These are phyloP conservation scores for Rhynchotus rufescens DNA, from an alignment of 2,797 vertebrate species.

Conservation along the genomic window DNA sequence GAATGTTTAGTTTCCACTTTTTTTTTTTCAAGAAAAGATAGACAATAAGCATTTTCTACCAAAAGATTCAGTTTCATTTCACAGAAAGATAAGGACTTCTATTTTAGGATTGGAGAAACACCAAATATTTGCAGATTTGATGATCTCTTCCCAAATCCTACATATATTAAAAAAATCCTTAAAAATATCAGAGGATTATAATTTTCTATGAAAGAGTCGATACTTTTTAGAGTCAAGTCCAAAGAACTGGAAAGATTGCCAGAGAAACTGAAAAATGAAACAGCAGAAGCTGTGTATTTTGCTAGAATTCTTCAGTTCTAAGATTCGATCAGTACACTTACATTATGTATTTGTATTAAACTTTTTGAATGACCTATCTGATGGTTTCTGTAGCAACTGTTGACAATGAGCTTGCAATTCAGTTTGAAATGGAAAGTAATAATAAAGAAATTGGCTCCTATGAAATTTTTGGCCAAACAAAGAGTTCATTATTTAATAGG, in stretches of 20 bases:
- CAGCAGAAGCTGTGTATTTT: fast-evolving
- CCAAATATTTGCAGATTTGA: background rate
- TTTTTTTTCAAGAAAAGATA: background rate
- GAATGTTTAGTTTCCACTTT: background rate
- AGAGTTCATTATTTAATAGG: background rate
- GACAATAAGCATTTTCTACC: background rate
- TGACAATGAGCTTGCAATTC: background rate
- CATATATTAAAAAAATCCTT: background rate
- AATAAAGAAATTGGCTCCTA: background rate
- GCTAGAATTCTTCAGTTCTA: background rate
- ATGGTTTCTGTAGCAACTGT: background rate
- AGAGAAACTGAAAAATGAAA: background rate
- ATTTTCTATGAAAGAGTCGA: background rate
- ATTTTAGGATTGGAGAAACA: background rate
- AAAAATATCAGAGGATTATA: background rate
- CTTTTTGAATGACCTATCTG: background rate
- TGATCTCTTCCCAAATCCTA: background rate
- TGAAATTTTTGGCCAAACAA: background rate
- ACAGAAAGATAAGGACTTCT: background rate
- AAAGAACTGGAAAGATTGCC: background rate
- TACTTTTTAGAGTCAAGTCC: background rate
- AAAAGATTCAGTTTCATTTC: background rate
- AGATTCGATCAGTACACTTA: background rate
- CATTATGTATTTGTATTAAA: background rate
- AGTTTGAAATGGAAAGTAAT: background rate